Evolutionary conservation across 2,888 invertebrate species (phyloP).

Genomic region (Eilema griseolum): DNA sequence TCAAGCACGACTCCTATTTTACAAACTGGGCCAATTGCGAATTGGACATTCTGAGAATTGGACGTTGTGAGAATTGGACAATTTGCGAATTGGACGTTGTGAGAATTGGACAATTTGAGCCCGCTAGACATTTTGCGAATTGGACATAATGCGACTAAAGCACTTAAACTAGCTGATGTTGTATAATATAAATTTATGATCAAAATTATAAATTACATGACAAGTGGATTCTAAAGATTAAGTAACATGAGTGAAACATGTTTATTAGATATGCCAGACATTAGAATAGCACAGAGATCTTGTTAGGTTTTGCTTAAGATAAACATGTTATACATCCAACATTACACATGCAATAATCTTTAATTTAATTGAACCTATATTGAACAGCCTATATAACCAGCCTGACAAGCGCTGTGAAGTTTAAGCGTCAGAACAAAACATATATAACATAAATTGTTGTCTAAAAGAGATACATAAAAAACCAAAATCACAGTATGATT

Average conservation of each 20-base stretch:
- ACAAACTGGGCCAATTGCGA: too few species aligned
- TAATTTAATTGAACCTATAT: background rate
- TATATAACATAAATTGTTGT: slow-evolving; percentile 31
- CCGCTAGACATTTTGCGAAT: too few species aligned
- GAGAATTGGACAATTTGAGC: too few species aligned
- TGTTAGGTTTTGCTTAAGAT: slow-evolving; percentile 2
- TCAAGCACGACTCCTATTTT: too few species aligned
- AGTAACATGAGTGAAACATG: slow-evolving; percentile 21
- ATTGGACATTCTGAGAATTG: too few species aligned
- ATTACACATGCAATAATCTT: slow-evolving; percentile 12
- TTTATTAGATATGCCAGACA: slow-evolving; percentile 21
- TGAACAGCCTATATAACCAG: slow-evolving; percentile 10
- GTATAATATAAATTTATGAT: slow-evolving; percentile 18
- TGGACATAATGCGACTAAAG: too few species aligned
- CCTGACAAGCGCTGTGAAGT: slow-evolving; percentile 21
- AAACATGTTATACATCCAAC: slow-evolving; percentile 29
- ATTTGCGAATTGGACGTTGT: too few species aligned
- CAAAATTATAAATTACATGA: slow-evolving; percentile 19
- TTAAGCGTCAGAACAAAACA: slow-evolving; percentile 33
- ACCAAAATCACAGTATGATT: slow-evolving; percentile 50
- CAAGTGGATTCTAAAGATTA: slow-evolving; percentile 19
- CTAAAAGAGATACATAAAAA: slow-evolving; percentile 43
- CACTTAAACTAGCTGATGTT: slow-evolving; percentile 38
- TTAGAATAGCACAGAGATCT: background rate
- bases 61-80: too few species aligned